phyloP scores from a whole-genome alignment of 2,113 vertebrate species.

The Hydropotes inermis region DNA sequence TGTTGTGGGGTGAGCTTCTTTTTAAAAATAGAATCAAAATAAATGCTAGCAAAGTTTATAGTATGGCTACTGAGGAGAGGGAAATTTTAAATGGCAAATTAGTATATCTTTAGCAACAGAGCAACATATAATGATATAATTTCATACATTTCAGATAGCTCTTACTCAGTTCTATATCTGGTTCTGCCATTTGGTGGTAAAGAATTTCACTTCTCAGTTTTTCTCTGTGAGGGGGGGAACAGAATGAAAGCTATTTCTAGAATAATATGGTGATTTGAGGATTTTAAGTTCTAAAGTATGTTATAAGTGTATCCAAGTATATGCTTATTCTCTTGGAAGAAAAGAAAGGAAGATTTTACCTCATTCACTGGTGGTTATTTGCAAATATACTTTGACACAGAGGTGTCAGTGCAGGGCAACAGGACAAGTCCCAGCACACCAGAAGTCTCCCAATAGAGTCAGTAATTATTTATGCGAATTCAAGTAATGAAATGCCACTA shows the following conservation, averaged over 20 bases:
- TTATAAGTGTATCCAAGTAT: not conserved
- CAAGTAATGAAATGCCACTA: not conserved
- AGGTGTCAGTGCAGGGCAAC: not conserved
- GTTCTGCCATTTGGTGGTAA: constrained; percentile 22
- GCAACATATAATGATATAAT: not conserved
- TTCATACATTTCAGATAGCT: constrained; percentile 25
- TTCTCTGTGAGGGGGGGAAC: not conserved
- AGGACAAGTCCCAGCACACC: not conserved
- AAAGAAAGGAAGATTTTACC: not conserved
- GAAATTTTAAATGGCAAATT: constrained; percentile 35
- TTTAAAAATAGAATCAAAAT: not conserved
- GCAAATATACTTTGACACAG: not conserved
- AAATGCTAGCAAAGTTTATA: not conserved
- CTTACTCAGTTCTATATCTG: constrained; percentile 34
- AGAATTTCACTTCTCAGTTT: not conserved
- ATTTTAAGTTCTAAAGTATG: not conserved
- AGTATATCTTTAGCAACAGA: constrained; percentile 40
- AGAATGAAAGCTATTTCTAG: constrained; percentile 33
- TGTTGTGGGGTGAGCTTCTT: not conserved
- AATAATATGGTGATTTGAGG: constrained; percentile 17
- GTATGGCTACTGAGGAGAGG: not conserved
- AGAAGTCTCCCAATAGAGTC: not conserved
- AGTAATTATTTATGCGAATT: not conserved
- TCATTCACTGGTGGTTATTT: not conserved
- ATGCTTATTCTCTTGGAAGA: not conserved